Evolutionary conservation across 2,797 vertebrate genomes (phyloP).

Genomic region (Coranthus polyacanthus): DNA sequence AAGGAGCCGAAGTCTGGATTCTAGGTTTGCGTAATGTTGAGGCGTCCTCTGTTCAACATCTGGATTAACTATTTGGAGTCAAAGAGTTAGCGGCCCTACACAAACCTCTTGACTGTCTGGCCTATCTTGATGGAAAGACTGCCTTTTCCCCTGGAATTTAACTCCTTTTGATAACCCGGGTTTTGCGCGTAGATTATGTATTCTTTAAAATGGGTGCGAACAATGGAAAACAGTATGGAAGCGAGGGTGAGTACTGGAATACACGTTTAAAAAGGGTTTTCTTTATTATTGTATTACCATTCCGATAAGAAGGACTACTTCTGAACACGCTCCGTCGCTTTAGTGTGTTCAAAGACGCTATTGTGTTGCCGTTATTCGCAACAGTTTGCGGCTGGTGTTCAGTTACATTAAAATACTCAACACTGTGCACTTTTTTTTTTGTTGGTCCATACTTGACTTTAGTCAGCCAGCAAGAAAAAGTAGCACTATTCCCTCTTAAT

Average conservation of each 20-base stretch:
- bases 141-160: slow-evolving; percentile 48
- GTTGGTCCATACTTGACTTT: slow-evolving; percentile 4
- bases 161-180: slow-evolving; percentile 53
- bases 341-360: not conserved
- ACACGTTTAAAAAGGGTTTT: slow-evolving; percentile 24
- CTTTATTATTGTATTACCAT: not conserved
- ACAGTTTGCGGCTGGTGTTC: not conserved
- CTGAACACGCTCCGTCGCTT: not conserved
- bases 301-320: not conserved
- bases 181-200: slow-evolving; percentile 89
- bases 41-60: slow-evolving; percentile 75
- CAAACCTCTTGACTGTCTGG: slow-evolving; percentile 41
- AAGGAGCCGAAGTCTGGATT: slow-evolving; percentile 55
- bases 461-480: slow-evolving; percentile 19
- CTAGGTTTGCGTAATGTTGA: slow-evolving; percentile 68
- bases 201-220: slow-evolving; percentile 96
- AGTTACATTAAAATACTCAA: not conserved
- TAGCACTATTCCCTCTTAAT: not conserved
- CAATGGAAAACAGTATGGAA: slow-evolving; percentile 98
- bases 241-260: slow-evolving; percentile 91
- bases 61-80: slow-evolving; percentile 84
- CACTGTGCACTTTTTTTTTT: not conserved
- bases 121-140: slow-evolving; percentile 36
- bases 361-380: not conserved
- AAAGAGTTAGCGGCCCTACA: slow-evolving; percentile 58